Base-by-base conservation (phyloP, 1,140 invertebrate genomes). In the Pseudoatta argentina region DNA sequence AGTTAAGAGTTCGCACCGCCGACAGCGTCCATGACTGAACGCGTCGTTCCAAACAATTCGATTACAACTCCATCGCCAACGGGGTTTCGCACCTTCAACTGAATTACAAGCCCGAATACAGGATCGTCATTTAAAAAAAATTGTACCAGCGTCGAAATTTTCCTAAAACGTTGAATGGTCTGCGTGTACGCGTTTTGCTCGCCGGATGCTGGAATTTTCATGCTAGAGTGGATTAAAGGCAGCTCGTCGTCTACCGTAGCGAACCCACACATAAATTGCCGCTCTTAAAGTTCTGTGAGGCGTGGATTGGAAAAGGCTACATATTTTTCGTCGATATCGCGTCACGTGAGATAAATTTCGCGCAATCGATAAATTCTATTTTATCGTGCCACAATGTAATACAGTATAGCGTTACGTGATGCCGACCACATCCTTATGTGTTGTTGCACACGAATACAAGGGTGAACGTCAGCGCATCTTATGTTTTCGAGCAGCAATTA, bases 321-420 rank as follows among this genome's bases (percentile, higher is more conserved):
- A 30, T n/a, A 71, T 44, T 51, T 59, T 83, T 72, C 63, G 72
- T 86, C 64, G 55, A 51, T 77, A 77, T 77, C 61, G 66, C 66
- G 77, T 73, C 69, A 81, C 88, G 88, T 87, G 83, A 85, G 88
- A 90, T 90, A 87, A 89, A 81, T 87, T 82, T 57, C 55, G 67
- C 79, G 59, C 69, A 87, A 89, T 90, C 89, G 55, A 87, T 89
- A 81, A 81, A 90, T 86, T 88, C 77, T 73, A 61, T 88, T 90
- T 88, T 55, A 82, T 44, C 86, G 44, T 82, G 81, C 55, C 6
- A 48, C 71, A 67, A 64, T 72, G 86, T 53, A 86, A 87, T 87
- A 85, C 73, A 77, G 30, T 87, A 61, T 73, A 57, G 30, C 76
- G 64, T 90, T 48, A 87, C 86, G 86, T 87, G 88, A 89, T 78